Percentiles rank a stretch among this genome's conserved stretches.
Evolutionary conservation across 1,140 invertebrate genomes (phyloP).

Genomic region (Musca vetustissima): DNA sequence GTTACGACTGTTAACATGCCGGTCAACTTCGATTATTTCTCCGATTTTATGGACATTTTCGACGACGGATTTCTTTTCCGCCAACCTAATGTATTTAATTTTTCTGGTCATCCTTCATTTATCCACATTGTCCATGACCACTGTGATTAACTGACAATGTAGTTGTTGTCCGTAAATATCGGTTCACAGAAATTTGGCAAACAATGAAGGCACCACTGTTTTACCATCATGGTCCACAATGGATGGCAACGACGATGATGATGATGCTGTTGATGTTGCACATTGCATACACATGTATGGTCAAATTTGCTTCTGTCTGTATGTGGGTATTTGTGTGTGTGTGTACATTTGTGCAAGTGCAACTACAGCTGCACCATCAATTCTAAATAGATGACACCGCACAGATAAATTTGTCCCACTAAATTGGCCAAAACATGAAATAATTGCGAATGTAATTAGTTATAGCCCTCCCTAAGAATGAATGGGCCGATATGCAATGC

Average conservation of each 20-base stretch:
- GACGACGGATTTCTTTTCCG: too few species aligned
- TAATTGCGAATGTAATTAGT: conserved; percentile 57
- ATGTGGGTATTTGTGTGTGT: background rate
- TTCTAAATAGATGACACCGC: conserved; percentile 56
- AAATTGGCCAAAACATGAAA: conserved; percentile 57
- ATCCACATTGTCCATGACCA: too few species aligned
- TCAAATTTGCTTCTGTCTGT: background rate
- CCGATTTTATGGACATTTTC: too few species aligned
- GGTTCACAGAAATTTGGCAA: too few species aligned
- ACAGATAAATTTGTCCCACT: conserved; percentile 56
- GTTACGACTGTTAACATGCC: too few species aligned
- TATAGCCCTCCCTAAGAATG: conserved; percentile 32
- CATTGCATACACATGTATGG: background rate
- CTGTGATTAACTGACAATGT: too few species aligned
- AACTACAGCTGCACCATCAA: conserved; percentile 42
- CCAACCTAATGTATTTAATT: too few species aligned
- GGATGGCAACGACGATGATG: background rate
- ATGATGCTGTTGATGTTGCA: background rate
- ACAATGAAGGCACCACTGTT: too few species aligned
- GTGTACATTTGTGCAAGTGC: conserved; percentile 1
- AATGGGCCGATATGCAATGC: conserved; percentile 1
- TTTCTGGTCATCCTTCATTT: too few species aligned
- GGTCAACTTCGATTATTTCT: too few species aligned
- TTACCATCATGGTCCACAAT: too few species aligned
- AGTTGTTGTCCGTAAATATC: too few species aligned